These are phyloP conservation scores for Pampusana beccarii DNA, from an alignment of 2,113 vertebrate genomes.

Conservation along the genomic window DNA sequence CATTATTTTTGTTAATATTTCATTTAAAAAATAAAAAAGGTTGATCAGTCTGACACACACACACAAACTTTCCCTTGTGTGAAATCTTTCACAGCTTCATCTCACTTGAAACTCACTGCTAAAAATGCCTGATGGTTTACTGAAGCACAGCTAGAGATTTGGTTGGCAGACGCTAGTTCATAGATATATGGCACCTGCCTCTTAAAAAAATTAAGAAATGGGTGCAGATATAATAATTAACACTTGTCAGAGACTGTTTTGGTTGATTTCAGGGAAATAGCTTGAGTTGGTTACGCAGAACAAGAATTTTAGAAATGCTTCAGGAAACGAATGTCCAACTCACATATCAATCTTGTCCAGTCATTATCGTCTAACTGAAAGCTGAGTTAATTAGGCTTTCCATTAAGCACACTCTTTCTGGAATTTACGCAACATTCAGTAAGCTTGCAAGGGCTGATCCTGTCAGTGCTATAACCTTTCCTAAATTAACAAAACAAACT, in stretches of 20 bases:
- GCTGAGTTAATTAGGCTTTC: slow-evolving; percentile 16
- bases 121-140: not conserved
- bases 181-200: not conserved
- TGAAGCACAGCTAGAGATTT: not conserved
- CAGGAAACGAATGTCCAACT: not conserved
- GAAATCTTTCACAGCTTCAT: not conserved
- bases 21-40: not conserved
- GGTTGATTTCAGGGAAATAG: not conserved
- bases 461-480: slow-evolving; percentile 4
- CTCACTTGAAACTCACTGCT: not conserved
- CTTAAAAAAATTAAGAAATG: not conserved
- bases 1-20: not conserved
- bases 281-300: not conserved
- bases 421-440: not conserved
- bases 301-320: not conserved
- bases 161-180: not conserved
- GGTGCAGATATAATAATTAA: not conserved
- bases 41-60: not conserved
- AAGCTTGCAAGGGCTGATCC: not conserved
- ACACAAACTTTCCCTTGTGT: not conserved
- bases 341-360: not conserved
- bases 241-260: not conserved
- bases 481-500: slow-evolving; percentile 3
- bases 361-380: not conserved
- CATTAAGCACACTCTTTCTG: not conserved